Base-by-base conservation (phyloP, 2,113 vertebrate species). In the Rostratula benghalensis region DNA sequence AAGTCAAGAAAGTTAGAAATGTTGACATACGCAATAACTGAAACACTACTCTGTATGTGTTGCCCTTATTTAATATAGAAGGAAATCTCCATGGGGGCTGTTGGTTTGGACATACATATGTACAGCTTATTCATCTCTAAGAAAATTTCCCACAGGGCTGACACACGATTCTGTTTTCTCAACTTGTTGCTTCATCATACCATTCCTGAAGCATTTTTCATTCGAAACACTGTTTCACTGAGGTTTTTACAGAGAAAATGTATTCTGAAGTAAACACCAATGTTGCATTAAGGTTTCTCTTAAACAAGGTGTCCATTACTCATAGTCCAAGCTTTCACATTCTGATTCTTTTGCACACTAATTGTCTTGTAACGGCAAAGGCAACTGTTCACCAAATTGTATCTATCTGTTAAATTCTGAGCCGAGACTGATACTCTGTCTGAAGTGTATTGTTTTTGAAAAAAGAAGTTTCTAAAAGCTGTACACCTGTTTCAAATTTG, bases 1-100 rank as follows among this genome's bases (percentile, higher is more conserved):
- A 97, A 95, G 83, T 94, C 93, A 96, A 92, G 85, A 96, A 95
- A 96, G 92, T 96, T 96, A 87, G 93, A 89, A 96, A 94, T 94
- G 81, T 96, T 97, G 94, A 92, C 95, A 92, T 91, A 96, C 92
- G 94, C 89, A 96, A 92, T 96, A 96, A 89, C 89, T 87, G 94
- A 94, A 96, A 82, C 1, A 1, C 87, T 87, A 61, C 43, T 79
- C 93, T 95, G 50, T 91, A 87, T 82, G 87, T 89, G 86, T 94
- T 92, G 59, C 92, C 77, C n/a, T 95, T 91, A 69, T 96, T 93
- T 89, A 97, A 96, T 96, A 94, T 91, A 87, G 86, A 31, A 69
- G 53, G 80, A 91, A 94, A 87, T 93, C 93, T 96, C 96, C 43
- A 7, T 78, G 94, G 96, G 61, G 73, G 48, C 61, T 94, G 81